These are phyloP conservation scores for Thyatira batis DNA, from an alignment of 2,888 invertebrate genomes.

Conservation along the genomic window DNA sequence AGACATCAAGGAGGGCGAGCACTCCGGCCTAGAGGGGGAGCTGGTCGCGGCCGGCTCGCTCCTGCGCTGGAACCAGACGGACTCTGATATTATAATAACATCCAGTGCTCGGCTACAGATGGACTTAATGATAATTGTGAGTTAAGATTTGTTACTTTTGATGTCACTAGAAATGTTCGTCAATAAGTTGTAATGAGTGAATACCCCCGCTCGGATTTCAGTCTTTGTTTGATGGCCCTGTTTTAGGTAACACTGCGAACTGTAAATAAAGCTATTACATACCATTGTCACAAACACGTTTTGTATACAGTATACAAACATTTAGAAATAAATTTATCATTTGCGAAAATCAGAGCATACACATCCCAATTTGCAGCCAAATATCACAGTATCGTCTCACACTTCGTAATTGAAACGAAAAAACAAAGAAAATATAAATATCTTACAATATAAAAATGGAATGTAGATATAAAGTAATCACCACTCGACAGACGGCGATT, in stretches of 20 bases:
- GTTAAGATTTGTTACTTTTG: slow-evolving; percentile 15
- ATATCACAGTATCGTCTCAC: background rate
- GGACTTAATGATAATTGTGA: slow-evolving; percentile 74
- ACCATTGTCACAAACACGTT: background rate
- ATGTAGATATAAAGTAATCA: background rate
- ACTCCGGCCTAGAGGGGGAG: slow-evolving; percentile 56
- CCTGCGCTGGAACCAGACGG: slow-evolving; percentile 63
- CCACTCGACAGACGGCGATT: background rate
- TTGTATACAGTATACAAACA: background rate
- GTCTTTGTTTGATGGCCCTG: background rate
- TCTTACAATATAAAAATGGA: background rate
- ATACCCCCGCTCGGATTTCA: background rate
- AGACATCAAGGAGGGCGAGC: slow-evolving; percentile 63
- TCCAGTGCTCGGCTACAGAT: slow-evolving; percentile 62
- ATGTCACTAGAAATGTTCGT: background rate
- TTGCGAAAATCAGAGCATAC: background rate
- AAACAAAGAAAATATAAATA: background rate
- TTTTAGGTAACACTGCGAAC: background rate
- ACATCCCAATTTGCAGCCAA: background rate
- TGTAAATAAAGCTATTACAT: background rate
- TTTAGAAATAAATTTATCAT: background rate
- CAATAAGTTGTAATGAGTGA: background rate
- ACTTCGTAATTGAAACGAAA: background rate
- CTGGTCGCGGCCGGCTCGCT: slow-evolving; percentile 65
- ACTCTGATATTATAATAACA: slow-evolving; percentile 59